Base-by-base conservation (phyloP, 2,888 invertebrate species). In the Andrena hattorfiana region DNA sequence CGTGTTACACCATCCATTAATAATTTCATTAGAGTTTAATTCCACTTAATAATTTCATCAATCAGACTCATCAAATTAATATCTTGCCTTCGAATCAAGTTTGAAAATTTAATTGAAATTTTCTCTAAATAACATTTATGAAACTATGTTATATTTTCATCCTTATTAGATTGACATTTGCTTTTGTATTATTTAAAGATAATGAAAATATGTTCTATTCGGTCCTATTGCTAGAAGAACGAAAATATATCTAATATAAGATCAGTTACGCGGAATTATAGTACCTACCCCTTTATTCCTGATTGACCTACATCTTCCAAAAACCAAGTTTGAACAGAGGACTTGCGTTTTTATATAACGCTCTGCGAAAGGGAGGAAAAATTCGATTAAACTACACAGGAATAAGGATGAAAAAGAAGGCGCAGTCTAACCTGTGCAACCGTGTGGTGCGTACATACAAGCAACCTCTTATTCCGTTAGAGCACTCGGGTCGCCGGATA, bases 401-500 rank as follows among this genome's bases (percentile, higher is more conserved):
- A 42, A 26, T 3, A 23, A 0, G 3, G 7, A 62, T 30, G 35
- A 20, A 54, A 54, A 70, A 69, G 64, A 68, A 60, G 51, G 4
- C 26, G 23, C 23, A 84, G 62, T 62, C 73, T 42, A 67, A 49
- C 64, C 67, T 32, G 16, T 7, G 16, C 28, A 67, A 77, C 42
- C 54, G 59, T 49, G 20, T 13, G 72, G 49, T 66, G 67, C 54
- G 69, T 71, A 66, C 54, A 63, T 71, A 66, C 77, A 79, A 72
- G 81, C 62, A 66, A 64, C 75, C 85, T 86, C 81, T 87, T 87
- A 85, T 87, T 87, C 83, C 28, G 73, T 68, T 49, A 23, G 69
- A 35, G 70, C 66, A 62, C 30, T 54, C 56, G 16, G 60, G 20
- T 68, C 70, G 54, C 42, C 71, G 51, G 35, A 70, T 79, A 84